Evolutionary conservation across 2,888 invertebrate species (phyloP), one percentile per base, ranked within the genome.

Genomic region (Caradrina clavipalpis): DNA sequence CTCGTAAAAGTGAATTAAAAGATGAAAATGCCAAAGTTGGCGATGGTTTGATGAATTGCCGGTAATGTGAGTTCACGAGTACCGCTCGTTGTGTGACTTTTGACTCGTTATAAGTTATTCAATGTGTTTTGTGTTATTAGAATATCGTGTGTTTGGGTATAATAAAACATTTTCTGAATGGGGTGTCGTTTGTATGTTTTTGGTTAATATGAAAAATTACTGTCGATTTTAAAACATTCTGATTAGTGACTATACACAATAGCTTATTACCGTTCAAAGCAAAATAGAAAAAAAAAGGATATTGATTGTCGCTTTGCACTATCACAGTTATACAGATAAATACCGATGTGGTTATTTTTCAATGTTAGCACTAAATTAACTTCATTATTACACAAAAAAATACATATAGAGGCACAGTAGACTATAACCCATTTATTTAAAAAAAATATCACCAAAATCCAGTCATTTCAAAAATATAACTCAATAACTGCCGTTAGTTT

Each of bases 41-140:
- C 65, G 78, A 75, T 83, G 81, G 87, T 90, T 89, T 93, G 93
- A 93, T 92, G 93, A 93, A 93, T 93, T 92, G 90, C 90, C 88
- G 73, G 86, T 92, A 92, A 92, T 89, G 90, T 83, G 88, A 89
- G 87, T 90, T 89, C 56, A 53, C 56, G 64, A 69, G 71, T 61
- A 65, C 26, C 57, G 80, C 76, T 80, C 82, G 50, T 57, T 78
- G 85, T 86, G 87, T 83, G 80, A 82, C 81, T 82, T 82, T 76
- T 69, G 73, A 76, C 83, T 87, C 85, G 85, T 88, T 86, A 86
- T 85, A 89, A 90, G 84, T 89, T 88, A 64, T 73, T 79, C 78
- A 76, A 74, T 71, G 72, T 72, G 42, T 57, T 26, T 63, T 59
- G 21, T 69, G 49, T 54, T 59, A 73, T 54, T 42, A 54, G 26